phyloP scores from a whole-genome alignment of 2,797 vertebrate genomes.

The Ciconia nigra region DNA sequence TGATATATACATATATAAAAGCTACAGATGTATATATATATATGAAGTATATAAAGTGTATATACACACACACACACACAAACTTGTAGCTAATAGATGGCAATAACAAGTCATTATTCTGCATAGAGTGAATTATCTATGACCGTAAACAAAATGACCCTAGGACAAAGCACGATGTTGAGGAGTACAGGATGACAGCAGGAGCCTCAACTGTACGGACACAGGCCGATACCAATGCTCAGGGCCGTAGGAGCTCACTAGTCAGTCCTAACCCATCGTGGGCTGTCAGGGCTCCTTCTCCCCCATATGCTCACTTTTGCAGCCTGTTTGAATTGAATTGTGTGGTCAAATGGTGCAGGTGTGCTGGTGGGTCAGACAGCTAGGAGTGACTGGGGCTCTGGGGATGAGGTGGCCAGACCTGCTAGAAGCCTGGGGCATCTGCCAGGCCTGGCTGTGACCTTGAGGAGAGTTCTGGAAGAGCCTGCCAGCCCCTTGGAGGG shows the following conservation, averaged over 20 bases:
- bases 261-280: background rate
- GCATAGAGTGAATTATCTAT: background rate
- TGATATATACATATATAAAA: background rate
- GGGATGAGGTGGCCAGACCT: background rate
- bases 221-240: background rate
- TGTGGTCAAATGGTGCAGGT: background rate
- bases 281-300: background rate
- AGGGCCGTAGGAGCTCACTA: background rate
- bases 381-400: background rate
- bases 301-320: rapidly evolving
- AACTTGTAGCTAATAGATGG: background rate
- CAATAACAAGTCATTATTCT: background rate
- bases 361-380: background rate
- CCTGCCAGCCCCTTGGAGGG: background rate
- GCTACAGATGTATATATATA: background rate
- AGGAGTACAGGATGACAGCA: background rate
- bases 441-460: background rate
- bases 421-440: background rate
- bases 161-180: rapidly evolving
- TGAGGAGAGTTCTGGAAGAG: background rate
- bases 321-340: background rate
- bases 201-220: background rate
- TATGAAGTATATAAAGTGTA: background rate
- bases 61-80: background rate
- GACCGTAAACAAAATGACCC: background rate